Conservation (phyloP, 2,797 vertebrate species). For the Brachyalestes nurse region DNA sequence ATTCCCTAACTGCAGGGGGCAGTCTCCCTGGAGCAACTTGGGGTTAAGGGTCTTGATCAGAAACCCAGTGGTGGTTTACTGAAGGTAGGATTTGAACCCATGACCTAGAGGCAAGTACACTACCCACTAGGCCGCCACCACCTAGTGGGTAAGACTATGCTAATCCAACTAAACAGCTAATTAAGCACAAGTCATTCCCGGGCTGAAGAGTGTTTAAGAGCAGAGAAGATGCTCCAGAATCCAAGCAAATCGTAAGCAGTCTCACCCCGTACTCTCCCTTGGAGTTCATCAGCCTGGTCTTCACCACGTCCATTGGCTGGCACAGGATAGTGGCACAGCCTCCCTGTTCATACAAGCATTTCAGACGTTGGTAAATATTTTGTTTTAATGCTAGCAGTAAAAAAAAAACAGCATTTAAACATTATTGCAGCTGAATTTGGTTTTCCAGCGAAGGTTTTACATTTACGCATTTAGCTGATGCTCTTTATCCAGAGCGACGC, state of each 20-base stretch:
- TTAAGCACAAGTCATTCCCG: too few relatives aligned
- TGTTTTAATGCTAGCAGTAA: background rate
- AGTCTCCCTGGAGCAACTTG: too few relatives aligned
- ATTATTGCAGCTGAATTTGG: background rate
- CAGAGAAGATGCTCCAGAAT: background rate
- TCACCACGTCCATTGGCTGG: conserved; percentile 86
- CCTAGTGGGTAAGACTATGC: too few relatives aligned
- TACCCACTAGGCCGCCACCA: too few relatives aligned
- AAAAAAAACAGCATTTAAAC: background rate
- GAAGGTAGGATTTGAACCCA: too few relatives aligned
- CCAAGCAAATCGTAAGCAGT: background rate
- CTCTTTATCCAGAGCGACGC: too few relatives aligned
- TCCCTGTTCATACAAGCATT: conserved; percentile 66
- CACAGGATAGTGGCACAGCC: conserved; percentile 85
- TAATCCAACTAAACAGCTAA: too few relatives aligned
- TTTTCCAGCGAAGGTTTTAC: background rate
- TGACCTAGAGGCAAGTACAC: too few relatives aligned
- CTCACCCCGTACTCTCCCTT: conserved; percentile 83
- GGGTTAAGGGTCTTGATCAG: too few relatives aligned
- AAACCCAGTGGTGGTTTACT: too few relatives aligned
- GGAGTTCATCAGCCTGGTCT: conserved; percentile 88
- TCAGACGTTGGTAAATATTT: background rate
- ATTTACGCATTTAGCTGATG: background rate
- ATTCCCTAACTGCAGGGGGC: too few relatives aligned
- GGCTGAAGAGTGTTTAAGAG: too few relatives aligned